A percentile compares a stretch with the other conserved stretches of the same genome.
Conservation (phyloP, 2,888 invertebrate species). For the Tiliacea aurago region DNA sequence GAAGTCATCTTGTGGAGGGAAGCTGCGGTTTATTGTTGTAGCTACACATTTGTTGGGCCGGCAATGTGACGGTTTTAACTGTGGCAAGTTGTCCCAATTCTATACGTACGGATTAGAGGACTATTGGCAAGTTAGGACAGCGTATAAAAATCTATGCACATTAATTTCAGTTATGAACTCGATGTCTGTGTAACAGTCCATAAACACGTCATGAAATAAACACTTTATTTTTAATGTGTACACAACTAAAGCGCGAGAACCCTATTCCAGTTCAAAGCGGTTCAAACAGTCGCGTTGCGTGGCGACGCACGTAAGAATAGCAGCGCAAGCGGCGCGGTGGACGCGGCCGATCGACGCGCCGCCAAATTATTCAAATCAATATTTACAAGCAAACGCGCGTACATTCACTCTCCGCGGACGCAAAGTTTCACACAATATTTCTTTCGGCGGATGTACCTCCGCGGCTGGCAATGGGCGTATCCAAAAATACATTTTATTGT, state of each 20-base stretch:
- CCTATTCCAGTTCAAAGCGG: conserved; percentile 43
- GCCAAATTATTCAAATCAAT: conserved; percentile 56
- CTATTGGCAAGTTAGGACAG: not conserved
- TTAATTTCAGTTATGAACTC: not conserved
- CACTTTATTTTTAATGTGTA: conserved; percentile 27
- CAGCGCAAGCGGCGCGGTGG: conserved; percentile 24
- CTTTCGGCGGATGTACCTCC: conserved; percentile 84
- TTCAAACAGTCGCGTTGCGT: conserved; percentile 17
- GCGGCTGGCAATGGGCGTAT: conserved; percentile 87
- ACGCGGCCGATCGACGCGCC: conserved; percentile 30
- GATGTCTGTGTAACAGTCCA: not conserved
- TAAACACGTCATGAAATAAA: conserved; percentile 6
- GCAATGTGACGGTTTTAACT: conserved; percentile 11
- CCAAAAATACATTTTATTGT: conserved; percentile 89
- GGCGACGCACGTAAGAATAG: conserved; percentile 42
- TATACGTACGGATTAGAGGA: not conserved
- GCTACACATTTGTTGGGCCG: conserved; percentile 10
- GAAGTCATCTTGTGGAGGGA: conserved; percentile 51
- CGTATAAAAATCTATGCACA: not conserved
- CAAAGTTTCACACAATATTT: conserved; percentile 71
- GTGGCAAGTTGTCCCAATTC: conserved; percentile 7
- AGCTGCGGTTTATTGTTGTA: conserved; percentile 39
- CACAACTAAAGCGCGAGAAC: conserved; percentile 31
- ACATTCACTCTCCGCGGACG: conserved; percentile 57
- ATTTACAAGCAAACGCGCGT: conserved; percentile 57